Conservation (phyloP, 1,140 invertebrate genomes). For the Camponotus pennsylvanicus region DNA sequence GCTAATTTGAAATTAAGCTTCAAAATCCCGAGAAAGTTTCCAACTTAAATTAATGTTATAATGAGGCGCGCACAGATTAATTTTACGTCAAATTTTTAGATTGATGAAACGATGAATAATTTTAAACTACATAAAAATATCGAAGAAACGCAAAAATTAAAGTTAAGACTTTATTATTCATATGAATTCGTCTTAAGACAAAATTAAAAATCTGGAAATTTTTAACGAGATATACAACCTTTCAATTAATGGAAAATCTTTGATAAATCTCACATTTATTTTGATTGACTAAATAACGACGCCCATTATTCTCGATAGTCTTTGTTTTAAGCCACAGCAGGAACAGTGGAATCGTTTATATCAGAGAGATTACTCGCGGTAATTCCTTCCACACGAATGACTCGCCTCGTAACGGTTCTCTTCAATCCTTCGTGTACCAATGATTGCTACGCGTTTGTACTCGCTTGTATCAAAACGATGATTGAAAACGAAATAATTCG, state of each 20-base stretch:
- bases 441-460: not conserved
- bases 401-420: slow-evolving; percentile 27
- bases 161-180: not conserved
- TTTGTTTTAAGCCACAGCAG: slow-evolving; percentile 13
- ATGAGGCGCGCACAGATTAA: not conserved
- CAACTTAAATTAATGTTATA: not conserved
- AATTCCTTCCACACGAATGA: not conserved
- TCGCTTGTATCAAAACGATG: not conserved
- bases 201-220: not conserved
- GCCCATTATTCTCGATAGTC: not conserved
- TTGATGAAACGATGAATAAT: not conserved
- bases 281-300: not conserved
- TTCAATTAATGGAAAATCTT: too few relatives aligned
- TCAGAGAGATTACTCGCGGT: slow-evolving; percentile 30
- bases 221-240: not conserved
- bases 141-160: not conserved
- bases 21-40: not conserved
- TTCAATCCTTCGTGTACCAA: not conserved
- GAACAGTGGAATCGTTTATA: slow-evolving; percentile 13
- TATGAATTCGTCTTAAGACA: not conserved
- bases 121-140: not conserved
- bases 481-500: not conserved
- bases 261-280: not conserved
- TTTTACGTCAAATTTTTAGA: slow-evolving; percentile 4
- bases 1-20: not conserved